Evolutionary conservation across 2,888 invertebrate species (phyloP), one percentile per base, ranked within the genome.

Genomic region (Eupithecia vulgata): DNA sequence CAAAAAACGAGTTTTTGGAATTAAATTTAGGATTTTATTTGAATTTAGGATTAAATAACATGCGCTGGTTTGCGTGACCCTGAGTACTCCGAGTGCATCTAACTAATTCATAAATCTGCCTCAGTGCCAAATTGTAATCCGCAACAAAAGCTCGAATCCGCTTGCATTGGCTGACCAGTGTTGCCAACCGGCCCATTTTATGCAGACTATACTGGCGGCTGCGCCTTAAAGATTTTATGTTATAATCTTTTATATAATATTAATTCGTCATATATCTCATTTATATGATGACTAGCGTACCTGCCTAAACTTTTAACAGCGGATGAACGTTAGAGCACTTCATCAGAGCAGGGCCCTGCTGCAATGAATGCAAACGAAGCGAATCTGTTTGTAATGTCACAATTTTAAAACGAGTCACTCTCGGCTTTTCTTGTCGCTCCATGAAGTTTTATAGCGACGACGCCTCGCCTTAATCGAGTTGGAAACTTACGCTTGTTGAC

Each of bases 401-500:
- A 35, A 62, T 17, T 73, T 71, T 67, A 37, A 48, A 75, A 68
- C 64, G 67, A 71, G 75, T 34, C 35, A 52, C 34, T 64, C 65
- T 5, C 61, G 66, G 57, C 45, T 61, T 65, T 64, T 57, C 71
- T 70, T 59, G 67, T 64, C 65, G 70, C 69, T 75, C 65, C 64
- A 59, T 67, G 40, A 76, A 71, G 75, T 76, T 64, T 73, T 70
- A 72, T 71, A 59, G 66, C 66, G 72, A 68, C 52, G 40, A n/a
- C n/a, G n/a, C 59, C 67, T 67, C 70, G 57, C 65, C 57, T 65
- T 68, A 70, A 76, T 72, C 42, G 64, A 57, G 69, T 64, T 45
- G 71, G 42, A 45, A 75, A 76, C 70, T 74, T 73, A 45, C 62
- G 59, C 66, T 70, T 42, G 65, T 73, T 74, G 74, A 73, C 74